A percentile compares a stretch with the other conserved stretches of the same genome.
phyloP scores from a whole-genome alignment of 2,888 invertebrate genomes.

The Tetropium fuscum region DNA sequence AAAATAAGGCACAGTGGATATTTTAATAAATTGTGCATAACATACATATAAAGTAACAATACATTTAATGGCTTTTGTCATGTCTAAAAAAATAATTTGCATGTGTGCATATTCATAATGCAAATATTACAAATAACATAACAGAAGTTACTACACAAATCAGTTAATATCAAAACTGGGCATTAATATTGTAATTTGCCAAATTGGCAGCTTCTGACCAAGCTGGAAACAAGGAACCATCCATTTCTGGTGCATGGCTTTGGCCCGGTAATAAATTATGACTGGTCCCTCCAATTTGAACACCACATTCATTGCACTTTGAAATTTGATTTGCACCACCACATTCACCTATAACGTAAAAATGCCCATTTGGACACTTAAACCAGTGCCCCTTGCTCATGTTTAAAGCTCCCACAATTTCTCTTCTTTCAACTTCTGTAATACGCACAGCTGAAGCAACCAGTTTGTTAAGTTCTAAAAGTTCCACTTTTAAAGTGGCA shows the following conservation, averaged over 20 bases:
- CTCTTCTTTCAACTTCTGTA: conserved; percentile 30
- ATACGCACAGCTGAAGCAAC: conserved; percentile 12
- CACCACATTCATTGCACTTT: conserved; percentile 72
- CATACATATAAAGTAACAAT: too few species aligned
- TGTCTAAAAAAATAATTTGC: too few species aligned
- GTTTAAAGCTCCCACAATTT: conserved; percentile 66
- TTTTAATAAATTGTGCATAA: too few species aligned
- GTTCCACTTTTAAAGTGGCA: not conserved
- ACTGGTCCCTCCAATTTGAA: conserved; percentile 68
- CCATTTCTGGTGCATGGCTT: conserved; percentile 68
- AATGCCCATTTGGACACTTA: conserved; percentile 78
- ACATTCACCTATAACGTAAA: conserved; percentile 76
- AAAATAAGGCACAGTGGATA: too few species aligned
- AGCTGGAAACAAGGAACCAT: conserved; percentile 67
- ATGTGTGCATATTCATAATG: too few species aligned
- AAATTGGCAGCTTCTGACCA: conserved; percentile 66
- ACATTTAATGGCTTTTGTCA: too few species aligned
- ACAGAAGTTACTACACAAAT: too few species aligned
- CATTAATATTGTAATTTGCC: too few species aligned
- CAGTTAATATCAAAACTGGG: too few species aligned
- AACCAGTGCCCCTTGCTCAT: conserved; percentile 75
- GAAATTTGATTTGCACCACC: conserved; percentile 72
- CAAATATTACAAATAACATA: too few species aligned
- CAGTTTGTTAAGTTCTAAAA: conserved; percentile 22
- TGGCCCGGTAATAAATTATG: conserved; percentile 68